phyloP scores from a whole-genome alignment of 2,888 invertebrate species.

The Coecobrya sp. region DNA sequence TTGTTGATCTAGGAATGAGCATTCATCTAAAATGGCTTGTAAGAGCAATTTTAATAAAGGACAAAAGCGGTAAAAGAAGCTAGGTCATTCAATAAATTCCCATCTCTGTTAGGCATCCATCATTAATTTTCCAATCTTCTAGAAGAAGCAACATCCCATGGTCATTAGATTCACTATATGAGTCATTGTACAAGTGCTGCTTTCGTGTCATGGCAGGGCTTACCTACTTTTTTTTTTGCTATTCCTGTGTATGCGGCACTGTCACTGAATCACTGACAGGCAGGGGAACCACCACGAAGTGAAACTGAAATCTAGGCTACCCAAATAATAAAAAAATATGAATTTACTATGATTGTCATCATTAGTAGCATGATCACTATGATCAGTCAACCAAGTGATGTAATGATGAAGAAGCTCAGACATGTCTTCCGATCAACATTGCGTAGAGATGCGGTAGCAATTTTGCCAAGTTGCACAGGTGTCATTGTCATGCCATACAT shows the following conservation, averaged over 20 bases:
- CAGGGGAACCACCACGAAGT: background rate
- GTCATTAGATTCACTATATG: background rate
- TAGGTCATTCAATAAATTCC: background rate
- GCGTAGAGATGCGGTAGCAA: background rate
- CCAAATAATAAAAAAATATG: constrained; percentile 2
- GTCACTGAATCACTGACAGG: constrained; percentile 16
- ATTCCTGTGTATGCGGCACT: background rate
- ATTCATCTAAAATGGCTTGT: background rate
- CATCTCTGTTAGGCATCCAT: background rate
- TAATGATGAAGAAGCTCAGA: background rate
- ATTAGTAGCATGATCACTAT: constrained; percentile 15
- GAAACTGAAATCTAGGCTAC: constrained; percentile 48
- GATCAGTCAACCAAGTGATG: background rate
- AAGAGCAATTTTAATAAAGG: no score
- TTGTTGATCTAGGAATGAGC: no score
- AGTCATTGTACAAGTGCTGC: background rate
- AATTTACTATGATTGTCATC: background rate
- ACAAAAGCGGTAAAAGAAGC: background rate
- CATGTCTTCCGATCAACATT: background rate
- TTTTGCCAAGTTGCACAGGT: background rate
- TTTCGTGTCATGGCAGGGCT: constrained; percentile 57
- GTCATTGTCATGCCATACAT: no score
- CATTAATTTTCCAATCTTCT: constrained; percentile 21
- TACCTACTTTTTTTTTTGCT: constrained; percentile 48
- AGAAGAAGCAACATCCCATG: background rate